Conservation (phyloP, 1,140 invertebrate species). For the Drosophila neocordata region DNA sequence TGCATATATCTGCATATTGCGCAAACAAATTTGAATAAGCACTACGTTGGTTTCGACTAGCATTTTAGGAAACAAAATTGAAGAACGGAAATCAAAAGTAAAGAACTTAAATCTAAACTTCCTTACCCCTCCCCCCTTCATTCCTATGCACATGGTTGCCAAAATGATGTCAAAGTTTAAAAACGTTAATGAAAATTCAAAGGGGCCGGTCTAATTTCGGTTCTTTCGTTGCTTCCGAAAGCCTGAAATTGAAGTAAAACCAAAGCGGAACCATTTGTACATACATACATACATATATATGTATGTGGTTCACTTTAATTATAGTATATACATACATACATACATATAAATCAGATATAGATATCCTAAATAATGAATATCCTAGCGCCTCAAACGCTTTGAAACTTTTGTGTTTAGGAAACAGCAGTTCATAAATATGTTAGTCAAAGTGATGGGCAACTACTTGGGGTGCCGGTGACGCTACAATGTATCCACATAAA, state of each 20-base stretch:
- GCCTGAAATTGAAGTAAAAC: too few species aligned
- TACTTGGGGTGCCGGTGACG: constrained; percentile 48
- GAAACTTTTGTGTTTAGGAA: background rate
- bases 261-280: too few species aligned
- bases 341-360: too few species aligned
- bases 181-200: too few species aligned
- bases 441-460: constrained; percentile 27
- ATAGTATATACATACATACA: too few species aligned
- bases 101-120: background rate
- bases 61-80: background rate
- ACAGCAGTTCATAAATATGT: constrained; percentile 37
- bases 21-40: constrained; percentile 15
- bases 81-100: background rate
- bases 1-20: constrained; percentile 49
- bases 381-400: background rate
- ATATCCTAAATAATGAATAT: background rate
- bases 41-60: background rate
- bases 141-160: too few species aligned
- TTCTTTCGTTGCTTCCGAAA: too few species aligned
- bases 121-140: background rate
- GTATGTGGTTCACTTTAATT: too few species aligned
- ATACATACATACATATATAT: too few species aligned
- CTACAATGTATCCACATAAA: background rate
- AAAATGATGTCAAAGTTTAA: background rate
- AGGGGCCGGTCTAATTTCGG: too few species aligned